These are phyloP conservation scores for Sinohyriopsis cumingii DNA, from an alignment of 2,888 invertebrate genomes.

Conservation along the genomic window DNA sequence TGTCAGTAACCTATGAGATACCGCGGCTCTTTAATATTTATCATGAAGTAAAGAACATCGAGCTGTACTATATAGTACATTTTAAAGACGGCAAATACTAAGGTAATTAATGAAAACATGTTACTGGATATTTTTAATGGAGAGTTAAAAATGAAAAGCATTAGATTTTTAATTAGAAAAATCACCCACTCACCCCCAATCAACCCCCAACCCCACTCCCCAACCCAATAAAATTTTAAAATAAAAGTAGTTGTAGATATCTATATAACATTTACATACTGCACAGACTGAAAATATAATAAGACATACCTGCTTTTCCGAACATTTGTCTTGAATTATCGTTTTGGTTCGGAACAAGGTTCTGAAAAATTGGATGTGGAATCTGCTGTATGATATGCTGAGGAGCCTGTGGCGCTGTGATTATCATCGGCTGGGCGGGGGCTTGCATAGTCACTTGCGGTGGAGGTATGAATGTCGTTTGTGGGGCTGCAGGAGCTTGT, in stretches of 20 bases:
- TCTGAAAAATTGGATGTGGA: conserved; percentile 32
- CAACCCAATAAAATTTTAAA: not conserved
- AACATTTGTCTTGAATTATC: conserved; percentile 42
- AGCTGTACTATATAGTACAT: too few relatives aligned
- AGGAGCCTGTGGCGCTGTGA: conserved; percentile 23
- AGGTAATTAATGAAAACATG: too few relatives aligned
- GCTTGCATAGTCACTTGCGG: conserved; percentile 24
- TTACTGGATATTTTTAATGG: too few relatives aligned
- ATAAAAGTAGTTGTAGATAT: not conserved
- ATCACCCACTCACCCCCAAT: not conserved
- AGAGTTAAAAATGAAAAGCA: not conserved
- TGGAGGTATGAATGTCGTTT: conserved; percentile 21
- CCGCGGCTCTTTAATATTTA: too few relatives aligned
- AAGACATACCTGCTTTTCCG: conserved; percentile 52
- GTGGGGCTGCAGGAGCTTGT: conserved; percentile 11
- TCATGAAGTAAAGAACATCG: too few relatives aligned
- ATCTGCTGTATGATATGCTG: conserved; percentile 40
- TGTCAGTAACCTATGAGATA: too few relatives aligned
- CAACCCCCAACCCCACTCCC: not conserved
- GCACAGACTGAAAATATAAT: not conserved
- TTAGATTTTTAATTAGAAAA: not conserved
- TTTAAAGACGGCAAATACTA: too few relatives aligned
- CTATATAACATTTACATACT: not conserved
- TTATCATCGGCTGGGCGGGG: conserved; percentile 24
- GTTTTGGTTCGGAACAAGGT: conserved; percentile 22